Conservation (phyloP, 2,888 invertebrate species). For the Sinelater perroti region DNA sequence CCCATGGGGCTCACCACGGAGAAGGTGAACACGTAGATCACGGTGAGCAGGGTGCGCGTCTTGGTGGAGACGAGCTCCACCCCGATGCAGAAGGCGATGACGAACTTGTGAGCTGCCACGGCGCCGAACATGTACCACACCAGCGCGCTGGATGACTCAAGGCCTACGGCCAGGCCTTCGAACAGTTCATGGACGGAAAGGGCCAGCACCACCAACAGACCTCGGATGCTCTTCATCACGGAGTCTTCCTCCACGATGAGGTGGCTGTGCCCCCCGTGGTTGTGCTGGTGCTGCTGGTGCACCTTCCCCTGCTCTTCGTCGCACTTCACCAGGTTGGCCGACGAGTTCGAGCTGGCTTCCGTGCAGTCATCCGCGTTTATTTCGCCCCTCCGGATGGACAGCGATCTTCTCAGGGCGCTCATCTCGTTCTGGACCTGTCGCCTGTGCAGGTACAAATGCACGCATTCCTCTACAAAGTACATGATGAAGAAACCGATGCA, state of each 20-base stretch:
- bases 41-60: slow-evolving; percentile 68
- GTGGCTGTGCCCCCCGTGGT: slow-evolving; percentile 51
- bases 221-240: slow-evolving; percentile 65
- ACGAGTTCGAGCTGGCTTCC: slow-evolving; percentile 38
- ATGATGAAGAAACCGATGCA: slow-evolving; percentile 80
- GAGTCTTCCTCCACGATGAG: slow-evolving; percentile 48
- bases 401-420: slow-evolving; percentile 50
- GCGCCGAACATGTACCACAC: slow-evolving; percentile 86
- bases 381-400: slow-evolving; percentile 54
- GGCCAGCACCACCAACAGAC: slow-evolving; percentile 82
- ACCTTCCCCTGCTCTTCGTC: slow-evolving; percentile 31
- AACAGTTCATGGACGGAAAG: slow-evolving; percentile 87
- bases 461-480: slow-evolving; percentile 82
- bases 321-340: slow-evolving; percentile 44
- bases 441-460: slow-evolving; percentile 73
- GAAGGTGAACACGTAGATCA: slow-evolving; percentile 78
- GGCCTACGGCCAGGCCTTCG: slow-evolving; percentile 84
- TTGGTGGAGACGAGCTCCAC: slow-evolving; percentile 80
- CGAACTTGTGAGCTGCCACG: slow-evolving; percentile 84
- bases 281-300: slow-evolving; percentile 38
- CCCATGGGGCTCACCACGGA: slow-evolving; percentile 83
- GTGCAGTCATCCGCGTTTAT: slow-evolving; percentile 25
- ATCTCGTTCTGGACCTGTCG: slow-evolving; percentile 47
- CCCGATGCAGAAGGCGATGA: slow-evolving; percentile 88
- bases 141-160: slow-evolving; percentile 69